Evolutionary conservation across 2,888 invertebrate genomes (phyloP).

Genomic region (Odontothrips loti): DNA sequence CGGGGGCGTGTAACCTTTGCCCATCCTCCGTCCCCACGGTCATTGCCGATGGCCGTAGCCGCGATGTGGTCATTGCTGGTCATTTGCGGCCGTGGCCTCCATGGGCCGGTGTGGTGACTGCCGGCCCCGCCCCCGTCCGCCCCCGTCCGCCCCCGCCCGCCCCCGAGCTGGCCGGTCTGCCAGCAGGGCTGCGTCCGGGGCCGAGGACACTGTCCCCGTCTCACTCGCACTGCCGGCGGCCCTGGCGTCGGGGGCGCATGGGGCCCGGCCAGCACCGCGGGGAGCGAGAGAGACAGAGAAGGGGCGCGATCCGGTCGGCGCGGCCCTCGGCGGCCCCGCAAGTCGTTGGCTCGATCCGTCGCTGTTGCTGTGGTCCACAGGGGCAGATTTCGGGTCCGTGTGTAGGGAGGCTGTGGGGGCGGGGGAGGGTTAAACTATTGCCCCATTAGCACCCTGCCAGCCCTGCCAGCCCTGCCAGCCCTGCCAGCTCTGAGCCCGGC

Average conservation of each 20-base stretch:
- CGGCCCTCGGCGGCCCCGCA: too few relatives aligned
- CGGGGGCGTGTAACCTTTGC: too few relatives aligned
- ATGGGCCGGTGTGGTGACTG: background rate
- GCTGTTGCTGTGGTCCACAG: background rate
- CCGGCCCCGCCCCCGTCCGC: background rate
- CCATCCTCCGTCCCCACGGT: background rate
- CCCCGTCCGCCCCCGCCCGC: too few relatives aligned
- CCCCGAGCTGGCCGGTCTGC: background rate
- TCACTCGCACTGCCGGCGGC: background rate
- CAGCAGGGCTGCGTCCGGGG: background rate
- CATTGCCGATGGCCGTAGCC: background rate
- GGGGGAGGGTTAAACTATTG: background rate
- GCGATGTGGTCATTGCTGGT: background rate
- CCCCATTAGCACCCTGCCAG: slow-evolving; percentile 1
- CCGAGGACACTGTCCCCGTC: too few relatives aligned
- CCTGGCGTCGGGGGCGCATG: too few relatives aligned
- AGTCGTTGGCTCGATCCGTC: too few relatives aligned
- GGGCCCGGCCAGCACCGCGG: background rate
- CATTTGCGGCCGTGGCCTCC: background rate
- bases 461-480: background rate
- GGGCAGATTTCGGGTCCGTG: background rate
- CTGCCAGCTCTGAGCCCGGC: too few relatives aligned
- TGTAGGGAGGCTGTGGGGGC: background rate
- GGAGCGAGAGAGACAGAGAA: background rate
- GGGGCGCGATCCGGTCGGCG: background rate